Evolutionary conservation across 2,888 invertebrate genomes (phyloP).

Genomic region (Hypolimnas misippus): DNA sequence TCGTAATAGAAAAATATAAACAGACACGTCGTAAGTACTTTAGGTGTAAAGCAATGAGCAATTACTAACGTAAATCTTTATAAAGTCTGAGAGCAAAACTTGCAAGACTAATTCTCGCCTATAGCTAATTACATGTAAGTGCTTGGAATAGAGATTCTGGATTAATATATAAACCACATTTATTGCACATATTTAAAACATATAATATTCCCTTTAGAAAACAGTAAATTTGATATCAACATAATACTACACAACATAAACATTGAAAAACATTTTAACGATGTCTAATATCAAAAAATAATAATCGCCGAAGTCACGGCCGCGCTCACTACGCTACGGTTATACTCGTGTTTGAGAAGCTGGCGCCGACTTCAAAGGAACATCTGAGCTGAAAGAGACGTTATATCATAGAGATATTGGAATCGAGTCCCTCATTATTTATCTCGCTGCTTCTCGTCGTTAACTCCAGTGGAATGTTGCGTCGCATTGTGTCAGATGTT

Average conservation of each 20-base stretch:
- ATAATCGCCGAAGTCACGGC: not conserved
- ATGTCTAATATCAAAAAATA: not conserved
- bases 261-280: not conserved
- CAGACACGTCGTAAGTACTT: too few species aligned
- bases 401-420: constrained; percentile 30
- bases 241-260: not conserved
- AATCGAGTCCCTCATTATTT: constrained; percentile 32
- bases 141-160: too few species aligned
- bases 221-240: too few species aligned
- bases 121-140: too few species aligned
- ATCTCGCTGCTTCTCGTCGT: constrained; percentile 23
- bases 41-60: too few species aligned
- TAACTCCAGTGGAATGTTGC: constrained; percentile 24
- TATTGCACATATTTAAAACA: too few species aligned
- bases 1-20: too few species aligned
- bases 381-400: constrained; percentile 25
- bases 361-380: constrained; percentile 34
- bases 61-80: too few species aligned
- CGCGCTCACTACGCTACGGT: not conserved
- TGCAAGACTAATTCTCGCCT: too few species aligned
- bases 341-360: not conserved
- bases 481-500: constrained; percentile 9
- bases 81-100: too few species aligned
- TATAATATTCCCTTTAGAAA: too few species aligned
- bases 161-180: too few species aligned